Percentiles rank a stretch among this genome's conserved stretches.
Conservation (phyloP, 2,888 invertebrate genomes). For the Cerceris ruficornis region DNA sequence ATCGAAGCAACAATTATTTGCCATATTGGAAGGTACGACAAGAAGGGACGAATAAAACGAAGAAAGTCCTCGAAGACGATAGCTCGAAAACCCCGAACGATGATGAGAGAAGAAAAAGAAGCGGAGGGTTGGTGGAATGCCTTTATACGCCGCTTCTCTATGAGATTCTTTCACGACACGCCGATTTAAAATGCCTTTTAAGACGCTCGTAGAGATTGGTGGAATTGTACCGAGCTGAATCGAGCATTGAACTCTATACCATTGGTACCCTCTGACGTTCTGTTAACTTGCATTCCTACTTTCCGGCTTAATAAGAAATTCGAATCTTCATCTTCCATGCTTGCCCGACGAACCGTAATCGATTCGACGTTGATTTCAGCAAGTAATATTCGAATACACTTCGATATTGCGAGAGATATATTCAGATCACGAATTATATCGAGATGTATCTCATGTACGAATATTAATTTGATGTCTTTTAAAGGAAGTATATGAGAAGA, state of each 20-base stretch:
- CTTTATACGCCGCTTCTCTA: conserved; percentile 79
- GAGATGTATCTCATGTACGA: background rate
- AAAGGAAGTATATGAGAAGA: background rate
- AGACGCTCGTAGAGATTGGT: conserved; percentile 61
- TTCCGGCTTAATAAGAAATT: conserved; percentile 61
- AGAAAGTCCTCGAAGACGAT: conserved; percentile 39
- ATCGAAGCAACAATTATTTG: background rate
- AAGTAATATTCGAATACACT: conserved; percentile 43
- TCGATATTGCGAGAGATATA: background rate
- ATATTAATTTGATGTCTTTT: background rate
- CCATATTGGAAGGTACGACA: conserved; percentile 17
- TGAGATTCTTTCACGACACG: conserved; percentile 79
- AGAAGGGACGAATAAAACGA: conserved; percentile 29
- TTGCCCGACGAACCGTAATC: conserved; percentile 50
- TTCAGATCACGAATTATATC: background rate
- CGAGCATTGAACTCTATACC: conserved; percentile 61
- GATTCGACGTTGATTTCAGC: conserved; percentile 47
- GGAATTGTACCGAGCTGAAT: conserved; percentile 69
- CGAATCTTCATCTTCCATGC: conserved; percentile 41
- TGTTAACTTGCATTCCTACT: conserved; percentile 64
- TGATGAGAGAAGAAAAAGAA: conserved; percentile 31
- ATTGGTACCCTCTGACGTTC: conserved; percentile 40
- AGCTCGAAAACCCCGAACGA: conserved; percentile 57
- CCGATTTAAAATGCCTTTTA: conserved; percentile 79
- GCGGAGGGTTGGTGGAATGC: conserved; percentile 73